Percentiles rank a stretch among this genome's conserved stretches.
Conservation (phyloP, 2,797 vertebrate species). For the Protosalanx chinensis region DNA sequence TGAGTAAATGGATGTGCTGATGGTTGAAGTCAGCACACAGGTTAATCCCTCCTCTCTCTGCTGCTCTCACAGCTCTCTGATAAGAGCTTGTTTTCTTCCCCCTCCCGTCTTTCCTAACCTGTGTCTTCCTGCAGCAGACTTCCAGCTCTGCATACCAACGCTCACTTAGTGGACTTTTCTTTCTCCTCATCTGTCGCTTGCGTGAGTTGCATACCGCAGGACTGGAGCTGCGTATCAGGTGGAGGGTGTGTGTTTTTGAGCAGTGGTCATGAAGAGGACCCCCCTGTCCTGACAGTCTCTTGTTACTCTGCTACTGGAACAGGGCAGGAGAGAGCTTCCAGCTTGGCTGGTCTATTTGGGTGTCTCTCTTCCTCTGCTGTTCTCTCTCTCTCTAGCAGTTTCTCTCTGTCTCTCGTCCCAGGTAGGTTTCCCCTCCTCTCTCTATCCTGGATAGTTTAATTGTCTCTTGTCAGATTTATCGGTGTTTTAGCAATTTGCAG, state of each 20-base stretch:
- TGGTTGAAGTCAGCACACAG: background rate
- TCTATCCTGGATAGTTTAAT: background rate
- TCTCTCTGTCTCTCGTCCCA: slow-evolving; percentile 33
- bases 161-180: slow-evolving; percentile 27
- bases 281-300: slow-evolving; percentile 18
- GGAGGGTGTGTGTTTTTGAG: background rate
- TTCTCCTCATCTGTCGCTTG: slow-evolving; percentile 29
- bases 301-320: slow-evolving; percentile 51
- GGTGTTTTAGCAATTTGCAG: too few species aligned
- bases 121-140: background rate
- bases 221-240: background rate
- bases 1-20: too few species aligned
- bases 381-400: slow-evolving; percentile 1
- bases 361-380: slow-evolving; percentile 33
- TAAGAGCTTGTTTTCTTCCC: slow-evolving; percentile 25
- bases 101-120: slow-evolving; percentile 39
- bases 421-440: slow-evolving; percentile 45
- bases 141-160: slow-evolving; percentile 11
- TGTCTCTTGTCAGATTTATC: slow-evolving; percentile 9
- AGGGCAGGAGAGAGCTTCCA: slow-evolving; percentile 69
- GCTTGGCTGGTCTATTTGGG: slow-evolving; percentile 53
- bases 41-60: background rate
- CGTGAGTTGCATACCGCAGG: slow-evolving; percentile 44
- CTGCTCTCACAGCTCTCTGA: background rate
- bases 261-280: background rate